Evolutionary conservation across 1,140 invertebrate species (phyloP).

Genomic region (Diorhabda sublineata): DNA sequence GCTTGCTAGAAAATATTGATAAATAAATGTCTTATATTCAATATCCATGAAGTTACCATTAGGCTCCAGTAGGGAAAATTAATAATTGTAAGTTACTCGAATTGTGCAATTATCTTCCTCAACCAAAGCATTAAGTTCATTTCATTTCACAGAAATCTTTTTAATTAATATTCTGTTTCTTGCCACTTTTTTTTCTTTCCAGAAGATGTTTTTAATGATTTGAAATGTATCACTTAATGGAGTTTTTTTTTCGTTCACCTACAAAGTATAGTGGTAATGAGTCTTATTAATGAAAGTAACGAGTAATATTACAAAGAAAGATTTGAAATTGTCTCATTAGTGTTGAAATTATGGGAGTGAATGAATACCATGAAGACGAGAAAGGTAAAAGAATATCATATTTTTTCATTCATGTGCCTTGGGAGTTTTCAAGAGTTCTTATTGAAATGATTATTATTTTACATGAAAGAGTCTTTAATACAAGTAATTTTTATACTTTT

Average conservation of each 20-base stretch:
- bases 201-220: slow-evolving; percentile 3
- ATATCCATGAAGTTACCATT: no score
- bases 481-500: no score
- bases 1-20: no score
- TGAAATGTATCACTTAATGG: neutral
- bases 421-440: no score
- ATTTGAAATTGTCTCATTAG: slow-evolving; percentile 2
- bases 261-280: neutral
- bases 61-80: no score
- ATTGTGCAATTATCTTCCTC: neutral
- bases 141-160: neutral
- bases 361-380: neutral
- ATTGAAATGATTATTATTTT: no score
- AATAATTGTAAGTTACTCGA: no score
- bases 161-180: slow-evolving; percentile 1
- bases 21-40: no score
- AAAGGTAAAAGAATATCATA: neutral
- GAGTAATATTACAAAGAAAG: neutral
- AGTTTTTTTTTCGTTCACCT: neutral
- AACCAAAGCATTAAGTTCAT: neutral
- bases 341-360: slow-evolving; percentile 1
- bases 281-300: slow-evolving; percentile 2
- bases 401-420: neutral
- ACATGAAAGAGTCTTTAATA: no score
- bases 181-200: neutral